phyloP scores from a whole-genome alignment of 1,140 invertebrate species.

The Chrysomallon squamiferum region DNA sequence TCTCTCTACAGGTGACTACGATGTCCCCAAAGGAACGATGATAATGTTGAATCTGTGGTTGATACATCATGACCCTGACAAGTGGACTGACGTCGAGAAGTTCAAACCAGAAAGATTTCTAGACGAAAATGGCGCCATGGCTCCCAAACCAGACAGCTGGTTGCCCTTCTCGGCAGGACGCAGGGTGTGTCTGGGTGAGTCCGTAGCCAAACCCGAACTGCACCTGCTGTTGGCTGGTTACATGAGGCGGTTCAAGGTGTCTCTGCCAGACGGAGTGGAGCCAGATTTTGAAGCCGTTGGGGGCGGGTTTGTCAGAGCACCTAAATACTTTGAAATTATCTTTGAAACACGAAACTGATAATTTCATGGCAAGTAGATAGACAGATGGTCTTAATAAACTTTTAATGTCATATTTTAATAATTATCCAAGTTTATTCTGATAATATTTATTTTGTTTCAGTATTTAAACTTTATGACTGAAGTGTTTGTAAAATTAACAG shows the following conservation, averaged over 20 bases:
- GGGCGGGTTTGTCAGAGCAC: neutral
- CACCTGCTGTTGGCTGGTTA: constrained; percentile 19
- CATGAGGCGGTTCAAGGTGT: constrained; percentile 6
- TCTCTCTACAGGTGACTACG: constrained; percentile 56
- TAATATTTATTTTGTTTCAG: too few relatives aligned
- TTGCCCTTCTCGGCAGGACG: constrained; percentile 34
- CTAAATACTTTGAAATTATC: neutral
- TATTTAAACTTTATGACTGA: neutral
- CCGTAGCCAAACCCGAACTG: constrained; percentile 28
- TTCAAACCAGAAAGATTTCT: constrained; percentile 76
- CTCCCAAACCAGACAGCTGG: constrained; percentile 24
- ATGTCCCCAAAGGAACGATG: constrained; percentile 79
- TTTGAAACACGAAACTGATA: neutral
- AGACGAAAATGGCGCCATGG: constrained; percentile 41
- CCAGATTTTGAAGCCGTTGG: neutral
- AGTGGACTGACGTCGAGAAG: constrained; percentile 74
- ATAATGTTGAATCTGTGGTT: constrained; percentile 81
- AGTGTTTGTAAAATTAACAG: too few relatives aligned
- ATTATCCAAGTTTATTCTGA: too few relatives aligned
- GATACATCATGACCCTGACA: constrained; percentile 75
- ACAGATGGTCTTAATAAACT: neutral
- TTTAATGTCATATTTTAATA: neutral
- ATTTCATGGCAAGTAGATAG: too few relatives aligned
- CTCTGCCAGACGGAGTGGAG: neutral
- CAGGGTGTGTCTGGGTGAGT: constrained; percentile 31